Base-by-base conservation (phyloP, 2,888 invertebrate genomes). In the Pyralis farinalis region DNA sequence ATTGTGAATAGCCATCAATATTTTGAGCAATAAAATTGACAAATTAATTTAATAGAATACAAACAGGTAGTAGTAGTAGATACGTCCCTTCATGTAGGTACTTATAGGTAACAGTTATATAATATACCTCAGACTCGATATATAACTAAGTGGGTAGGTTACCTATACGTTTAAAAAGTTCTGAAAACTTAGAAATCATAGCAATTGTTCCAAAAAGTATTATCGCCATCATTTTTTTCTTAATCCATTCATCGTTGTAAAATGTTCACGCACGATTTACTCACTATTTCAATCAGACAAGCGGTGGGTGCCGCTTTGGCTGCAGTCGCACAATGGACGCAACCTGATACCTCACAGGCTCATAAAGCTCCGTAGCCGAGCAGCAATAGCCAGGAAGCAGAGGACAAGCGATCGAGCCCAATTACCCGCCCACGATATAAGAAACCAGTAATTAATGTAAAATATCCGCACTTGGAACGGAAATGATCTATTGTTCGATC, bases 401-500 rank as follows among this genome's bases (percentile, higher is more conserved):
- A 84, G 79, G 80, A 69, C 72, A 72, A 66, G 66, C 76, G 76
- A 85, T 83, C 75, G 71, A 76, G 72, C 84, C 38, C 82, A 86
- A 87, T 85, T 82, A 79, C 77, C 76, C 88, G 85, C 88, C 87
- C 79, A 77, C 80, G 88, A 71, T 61, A 88, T 73, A 58, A 63
- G 85, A 87, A 85, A 84, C 87, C 86, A 53, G 80, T 72, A 87
- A 88, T 87, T 88, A 87, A 75, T 75, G 86, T 80, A 80, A 82
- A 75, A 72, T 78, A 86, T 78, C 69, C 67, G 65, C 48, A 55
- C 42, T 49, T 60, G 63, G n/a, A 71, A 58, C 82, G 84, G 85
- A 86, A 82, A 71, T 66, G 65, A 55, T 47, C 52, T 51, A 55
- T 31, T 16, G 33, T 32, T 27, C 32, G 9, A 25, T 16, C 10